Base-by-base conservation (phyloP, 2,113 vertebrate genomes). In the Nothoprocta perdicaria region DNA sequence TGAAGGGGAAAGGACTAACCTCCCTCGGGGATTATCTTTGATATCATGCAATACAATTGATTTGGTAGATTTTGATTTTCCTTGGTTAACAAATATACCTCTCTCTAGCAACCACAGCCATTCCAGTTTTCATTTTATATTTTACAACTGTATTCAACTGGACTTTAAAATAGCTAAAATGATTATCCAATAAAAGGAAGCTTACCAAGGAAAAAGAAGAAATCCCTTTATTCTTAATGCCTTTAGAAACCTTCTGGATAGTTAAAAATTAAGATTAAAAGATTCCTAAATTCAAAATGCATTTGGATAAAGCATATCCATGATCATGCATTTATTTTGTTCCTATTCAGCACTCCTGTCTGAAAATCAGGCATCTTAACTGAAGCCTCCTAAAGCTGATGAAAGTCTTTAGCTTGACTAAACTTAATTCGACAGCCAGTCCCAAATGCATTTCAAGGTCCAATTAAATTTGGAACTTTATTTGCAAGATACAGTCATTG, bases 391-490 rank as follows among this genome's bases (percentile, higher is more conserved):
- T 90, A 72, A 78, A 93, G 17, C 21, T 52, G 46, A 90, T 35
- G 2, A 74, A 84, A 21, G 8, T 40, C 75, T 84, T 65, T 72
- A 71, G 75, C 88, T 73, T 88, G 68, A 63, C 46, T 57, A 67
- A 86, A 82, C 35, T 74, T 55, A 45, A 46, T 38, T 83, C 69
- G 21, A 43, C 40, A 91, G 33, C 17, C 31, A 63, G 33, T 48
- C 52, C 40, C 45, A 58, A 97, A 84, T 80, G 65, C 33, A 90
- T 95, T 91, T 82, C 93, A 94, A n/a, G 94, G 67, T 78, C 68
- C 89, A 86, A 90, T 86, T 93, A 95, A 95, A 95, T 78, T 75
- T 18, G 78, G 53, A 73, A 72, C 74, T 94, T 93, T 92, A 92
- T 85, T 88, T 94, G 76, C 73, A 90, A 57, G 52, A 67, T 67